Evolutionary conservation across 2,888 invertebrate species (phyloP).

Genomic region (Nymphalis c-album): DNA sequence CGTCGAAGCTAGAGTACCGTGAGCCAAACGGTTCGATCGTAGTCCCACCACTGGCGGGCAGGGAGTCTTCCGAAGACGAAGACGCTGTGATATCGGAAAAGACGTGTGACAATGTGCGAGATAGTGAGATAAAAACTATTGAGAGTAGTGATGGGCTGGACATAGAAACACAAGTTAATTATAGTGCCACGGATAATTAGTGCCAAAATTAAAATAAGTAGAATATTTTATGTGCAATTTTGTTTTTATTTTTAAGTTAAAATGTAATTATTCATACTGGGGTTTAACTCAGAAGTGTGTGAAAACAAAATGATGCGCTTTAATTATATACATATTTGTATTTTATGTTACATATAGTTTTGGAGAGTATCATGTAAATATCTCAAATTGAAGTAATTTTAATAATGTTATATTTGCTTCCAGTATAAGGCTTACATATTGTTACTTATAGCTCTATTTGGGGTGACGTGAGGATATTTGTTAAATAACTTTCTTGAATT

Average conservation of each 20-base stretch:
- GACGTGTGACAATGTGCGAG: conserved; percentile 72
- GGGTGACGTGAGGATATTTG: conserved; percentile 50
- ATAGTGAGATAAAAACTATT: conserved; percentile 72
- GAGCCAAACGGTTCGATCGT: conserved; percentile 68
- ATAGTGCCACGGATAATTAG: conserved; percentile 84
- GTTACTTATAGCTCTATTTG: conserved; percentile 64
- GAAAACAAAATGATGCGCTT: conserved; percentile 78
- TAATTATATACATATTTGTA: conserved; percentile 63
- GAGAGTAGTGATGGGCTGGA: conserved; percentile 70
- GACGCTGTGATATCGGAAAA: conserved; percentile 61
- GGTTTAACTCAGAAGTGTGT: conserved; percentile 68
- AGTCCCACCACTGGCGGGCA: conserved; percentile 59
- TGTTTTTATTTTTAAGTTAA: conserved; percentile 74
- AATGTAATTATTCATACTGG: conserved; percentile 70
- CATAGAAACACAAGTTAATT: conserved; percentile 74
- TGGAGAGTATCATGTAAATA: conserved; percentile 73
- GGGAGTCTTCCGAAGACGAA: conserved; percentile 82
- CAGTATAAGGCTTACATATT: conserved; percentile 71
- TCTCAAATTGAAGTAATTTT: conserved; percentile 65
- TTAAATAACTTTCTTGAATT: conserved; percentile 48
- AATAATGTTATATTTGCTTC: conserved; percentile 77
- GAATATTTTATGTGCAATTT: conserved; percentile 79
- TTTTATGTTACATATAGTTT: conserved; percentile 62
- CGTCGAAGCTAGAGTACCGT: conserved; percentile 86
- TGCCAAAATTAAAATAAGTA: conserved; percentile 83